Percentiles rank a stretch among this genome's conserved stretches.
Conservation (phyloP, 1,140 invertebrate genomes). For the Orchestia grillus region DNA sequence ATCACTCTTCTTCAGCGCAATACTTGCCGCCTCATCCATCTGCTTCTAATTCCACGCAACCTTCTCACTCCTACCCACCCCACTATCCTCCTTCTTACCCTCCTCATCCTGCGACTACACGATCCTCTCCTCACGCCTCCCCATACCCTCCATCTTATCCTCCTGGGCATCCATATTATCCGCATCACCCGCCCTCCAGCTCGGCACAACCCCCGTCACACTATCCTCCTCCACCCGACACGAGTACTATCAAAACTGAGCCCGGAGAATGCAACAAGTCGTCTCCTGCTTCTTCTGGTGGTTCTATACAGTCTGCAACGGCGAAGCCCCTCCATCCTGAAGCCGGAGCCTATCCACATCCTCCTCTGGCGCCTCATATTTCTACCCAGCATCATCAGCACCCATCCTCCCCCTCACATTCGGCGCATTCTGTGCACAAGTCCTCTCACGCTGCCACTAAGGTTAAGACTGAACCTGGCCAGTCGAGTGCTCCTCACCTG, state of each 20-base stretch:
- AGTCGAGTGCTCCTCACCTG: slow-evolving; percentile 1
- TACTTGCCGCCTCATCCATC: neutral
- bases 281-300: neutral
- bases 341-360: neutral
- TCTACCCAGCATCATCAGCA: neutral
- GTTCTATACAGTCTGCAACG: neutral
- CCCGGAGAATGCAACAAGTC: neutral
- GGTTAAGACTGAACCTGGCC: slow-evolving; percentile 27
- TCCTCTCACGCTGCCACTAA: neutral
- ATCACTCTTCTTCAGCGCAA: slow-evolving; percentile 2
- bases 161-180: slow-evolving; percentile 25
- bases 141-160: slow-evolving; percentile 14
- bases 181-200: neutral
- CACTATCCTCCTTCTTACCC: slow-evolving; percentile 57
- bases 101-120: slow-evolving; percentile 49
- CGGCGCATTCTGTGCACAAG: neutral
- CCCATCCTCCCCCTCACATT: neutral
- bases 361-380: neutral
- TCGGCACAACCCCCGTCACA: neutral
- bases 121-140: slow-evolving; percentile 57
- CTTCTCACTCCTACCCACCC: neutral
- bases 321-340: neutral
- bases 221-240: neutral
- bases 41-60: neutral
- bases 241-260: slow-evolving; percentile 19